Evolutionary conservation across 2,888 invertebrate genomes (phyloP).

Genomic region (Lithophane leautieri): DNA sequence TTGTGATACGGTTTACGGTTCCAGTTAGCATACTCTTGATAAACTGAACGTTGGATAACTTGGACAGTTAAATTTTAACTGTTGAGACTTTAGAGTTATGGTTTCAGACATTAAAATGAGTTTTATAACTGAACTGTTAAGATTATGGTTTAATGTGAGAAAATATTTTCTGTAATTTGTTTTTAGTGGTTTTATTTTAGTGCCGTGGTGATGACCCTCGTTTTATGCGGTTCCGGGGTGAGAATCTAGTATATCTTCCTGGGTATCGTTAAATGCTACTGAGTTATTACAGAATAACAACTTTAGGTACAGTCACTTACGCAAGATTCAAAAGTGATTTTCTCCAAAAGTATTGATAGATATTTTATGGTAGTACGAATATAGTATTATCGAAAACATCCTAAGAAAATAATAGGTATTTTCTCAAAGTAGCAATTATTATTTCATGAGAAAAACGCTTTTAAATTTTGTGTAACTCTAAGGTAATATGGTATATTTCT

Average conservation of each 20-base stretch:
- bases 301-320: neutral
- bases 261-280: neutral
- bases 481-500: neutral
- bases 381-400: neutral
- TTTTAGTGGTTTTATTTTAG: conserved; percentile 50
- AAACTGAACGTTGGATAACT: conserved; percentile 66
- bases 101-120: conserved; percentile 60
- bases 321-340: neutral
- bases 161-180: conserved; percentile 62
- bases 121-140: conserved; percentile 66
- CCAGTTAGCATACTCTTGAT: conserved; percentile 63
- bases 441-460: neutral
- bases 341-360: neutral
- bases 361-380: neutral
- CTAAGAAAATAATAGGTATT: neutral
- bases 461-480: neutral
- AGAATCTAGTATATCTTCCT: neutral
- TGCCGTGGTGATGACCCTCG: conserved; percentile 12
- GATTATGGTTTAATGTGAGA: conserved; percentile 62
- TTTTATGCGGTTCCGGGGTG: conserved; percentile 11
- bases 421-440: neutral
- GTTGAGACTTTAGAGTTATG: conserved; percentile 64
- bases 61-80: conserved; percentile 72
- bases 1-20: conserved; percentile 59
- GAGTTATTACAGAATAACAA: neutral